Conservation (phyloP, 2,888 invertebrate genomes). For the Anaspis maculata region DNA sequence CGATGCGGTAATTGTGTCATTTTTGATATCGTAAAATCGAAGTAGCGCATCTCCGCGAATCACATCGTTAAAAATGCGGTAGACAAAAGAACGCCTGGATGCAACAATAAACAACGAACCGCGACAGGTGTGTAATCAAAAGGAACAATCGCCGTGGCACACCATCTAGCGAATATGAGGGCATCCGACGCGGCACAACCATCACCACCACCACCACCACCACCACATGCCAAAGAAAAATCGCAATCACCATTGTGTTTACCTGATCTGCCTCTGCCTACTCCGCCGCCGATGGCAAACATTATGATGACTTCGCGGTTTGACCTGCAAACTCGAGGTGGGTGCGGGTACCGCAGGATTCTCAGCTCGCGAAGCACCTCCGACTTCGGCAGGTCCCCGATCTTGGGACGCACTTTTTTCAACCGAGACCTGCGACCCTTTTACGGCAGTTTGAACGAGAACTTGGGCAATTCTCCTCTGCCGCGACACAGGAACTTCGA, state of each 20-base stretch:
- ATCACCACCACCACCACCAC: no score
- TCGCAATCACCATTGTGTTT: slow-evolving; percentile 27
- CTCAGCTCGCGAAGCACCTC: slow-evolving; percentile 29
- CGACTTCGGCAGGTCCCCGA: slow-evolving; percentile 25
- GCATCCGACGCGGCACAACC: no score
- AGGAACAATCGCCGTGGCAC: no score
- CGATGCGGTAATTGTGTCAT: slow-evolving; percentile 7
- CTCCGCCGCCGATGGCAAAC: slow-evolving; percentile 41
- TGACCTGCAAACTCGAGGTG: slow-evolving; percentile 31
- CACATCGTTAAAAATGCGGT: slow-evolving; percentile 5
- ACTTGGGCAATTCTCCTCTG: slow-evolving; percentile 24
- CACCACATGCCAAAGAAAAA: slow-evolving; percentile 11
- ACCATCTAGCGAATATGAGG: slow-evolving; percentile 20
- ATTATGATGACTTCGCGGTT: slow-evolving; percentile 38
- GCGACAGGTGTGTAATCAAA: no score
- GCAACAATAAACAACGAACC: no score
- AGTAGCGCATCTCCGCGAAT: no score
- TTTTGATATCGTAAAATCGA: no score
- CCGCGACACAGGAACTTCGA: slow-evolving; percentile 28
- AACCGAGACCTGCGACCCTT: slow-evolving; percentile 3
- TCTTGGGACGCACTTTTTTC: slow-evolving; percentile 19
- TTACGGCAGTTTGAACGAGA: slow-evolving; percentile 9
- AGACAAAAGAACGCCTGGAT: no score
- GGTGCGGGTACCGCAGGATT: slow-evolving; percentile 33
- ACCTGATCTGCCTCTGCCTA: slow-evolving; percentile 37